Conservation (phyloP, 1,140 invertebrate species). For the Papilio glaucus region DNA sequence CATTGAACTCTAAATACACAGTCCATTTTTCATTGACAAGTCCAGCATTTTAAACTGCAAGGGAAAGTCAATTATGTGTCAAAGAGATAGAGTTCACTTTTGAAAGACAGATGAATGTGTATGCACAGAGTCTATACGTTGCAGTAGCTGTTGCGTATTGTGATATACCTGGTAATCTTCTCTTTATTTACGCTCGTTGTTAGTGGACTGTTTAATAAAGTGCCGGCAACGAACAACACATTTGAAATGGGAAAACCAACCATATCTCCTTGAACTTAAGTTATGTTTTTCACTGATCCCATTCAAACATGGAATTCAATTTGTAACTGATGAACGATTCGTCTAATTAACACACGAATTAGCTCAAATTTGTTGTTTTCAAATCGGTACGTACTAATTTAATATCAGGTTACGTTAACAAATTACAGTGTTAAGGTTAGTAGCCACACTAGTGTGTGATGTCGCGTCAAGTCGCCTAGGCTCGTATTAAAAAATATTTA, state of each 20-base stretch:
- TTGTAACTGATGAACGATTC: conserved; percentile 20
- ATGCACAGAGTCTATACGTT: conserved; percentile 18
- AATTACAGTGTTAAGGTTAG: too few species aligned
- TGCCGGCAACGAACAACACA: conserved; percentile 19
- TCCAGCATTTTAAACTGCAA: not conserved
- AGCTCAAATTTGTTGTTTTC: not conserved
- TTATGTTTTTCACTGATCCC: not conserved
- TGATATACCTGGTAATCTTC: conserved; percentile 49
- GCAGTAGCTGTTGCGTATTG: conserved; percentile 46
- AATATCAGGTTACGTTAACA: not conserved
- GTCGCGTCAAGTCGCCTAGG: too few species aligned
- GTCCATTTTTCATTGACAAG: conserved; percentile 24
- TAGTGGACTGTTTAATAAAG: conserved; percentile 33
- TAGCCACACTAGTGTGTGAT: too few species aligned
- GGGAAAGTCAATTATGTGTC: not conserved
- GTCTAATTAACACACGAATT: conserved; percentile 7
- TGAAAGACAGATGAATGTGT: not conserved
- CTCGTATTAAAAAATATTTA: too few species aligned
- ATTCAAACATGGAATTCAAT: conserved; percentile 11
- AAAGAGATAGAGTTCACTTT: conserved; percentile 5
- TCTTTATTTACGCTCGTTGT: conserved; percentile 41
- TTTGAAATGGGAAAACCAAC: not conserved
- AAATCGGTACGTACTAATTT: conserved; percentile 1
- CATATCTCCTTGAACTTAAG: not conserved
- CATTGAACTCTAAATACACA: conserved; percentile 18